These are phyloP conservation scores for Zelostemma sp. DNA, from an alignment of 1,140 invertebrate species.

Conservation along the genomic window DNA sequence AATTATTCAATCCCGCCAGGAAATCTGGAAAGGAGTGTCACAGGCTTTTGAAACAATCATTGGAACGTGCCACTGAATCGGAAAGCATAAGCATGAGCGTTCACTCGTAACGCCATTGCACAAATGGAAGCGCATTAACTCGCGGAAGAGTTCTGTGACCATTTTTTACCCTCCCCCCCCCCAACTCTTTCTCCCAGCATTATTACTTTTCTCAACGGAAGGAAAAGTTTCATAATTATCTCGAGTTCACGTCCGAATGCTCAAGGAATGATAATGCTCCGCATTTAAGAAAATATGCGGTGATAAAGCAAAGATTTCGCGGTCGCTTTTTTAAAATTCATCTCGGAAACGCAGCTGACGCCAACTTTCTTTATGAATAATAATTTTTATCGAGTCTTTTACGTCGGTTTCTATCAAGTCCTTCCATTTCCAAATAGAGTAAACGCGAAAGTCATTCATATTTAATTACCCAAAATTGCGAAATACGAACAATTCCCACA, in stretches of 20 bases:
- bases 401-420: too few relatives aligned
- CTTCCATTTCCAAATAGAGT: too few relatives aligned
- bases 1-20: neutral
- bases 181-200: neutral
- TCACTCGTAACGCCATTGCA: conserved; percentile 43
- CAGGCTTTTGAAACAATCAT: conserved; percentile 12
- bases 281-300: neutral
- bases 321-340: neutral
- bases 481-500: too few relatives aligned
- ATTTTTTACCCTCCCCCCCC: conserved; percentile 17
- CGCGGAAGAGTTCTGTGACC: conserved; percentile 25
- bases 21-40: conserved; percentile 19
- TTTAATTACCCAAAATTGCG: too few relatives aligned
- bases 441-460: too few relatives aligned
- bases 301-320: neutral
- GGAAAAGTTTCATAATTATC: conserved; percentile 35
- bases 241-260: conserved; percentile 25
- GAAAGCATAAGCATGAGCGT: conserved; percentile 36
- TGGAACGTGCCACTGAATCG: conserved; percentile 31
- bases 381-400: neutral
- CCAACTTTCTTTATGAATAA: too few relatives aligned
- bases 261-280: neutral
- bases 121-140: conserved; percentile 48
- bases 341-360: too few relatives aligned
- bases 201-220: conserved; percentile 28